These are phyloP conservation scores for Solen grandis DNA, from an alignment of 1,140 invertebrate genomes.

Conservation along the genomic window DNA sequence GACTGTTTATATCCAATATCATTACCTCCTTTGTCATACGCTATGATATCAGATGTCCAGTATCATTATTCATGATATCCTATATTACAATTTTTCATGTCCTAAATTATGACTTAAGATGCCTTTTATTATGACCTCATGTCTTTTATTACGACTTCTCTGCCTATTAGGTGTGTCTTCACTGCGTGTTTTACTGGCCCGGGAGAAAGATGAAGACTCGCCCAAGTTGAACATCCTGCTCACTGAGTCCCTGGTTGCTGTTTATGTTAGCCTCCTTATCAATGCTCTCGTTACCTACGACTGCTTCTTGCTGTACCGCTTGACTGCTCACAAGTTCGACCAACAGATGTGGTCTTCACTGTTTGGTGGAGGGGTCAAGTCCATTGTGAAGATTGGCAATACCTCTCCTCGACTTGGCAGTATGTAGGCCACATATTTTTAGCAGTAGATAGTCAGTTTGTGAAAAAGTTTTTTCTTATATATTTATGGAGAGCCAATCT, in stretches of 20 bases:
- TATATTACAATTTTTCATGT: too few relatives aligned
- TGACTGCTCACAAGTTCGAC: slow-evolving; percentile 92
- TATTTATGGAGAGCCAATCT: too few relatives aligned
- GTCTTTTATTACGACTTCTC: not conserved
- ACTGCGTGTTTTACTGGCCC: slow-evolving; percentile 91
- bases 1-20: too few relatives aligned
- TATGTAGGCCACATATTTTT: slow-evolving; percentile 7
- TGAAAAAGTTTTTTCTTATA: too few relatives aligned
- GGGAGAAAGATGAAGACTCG: slow-evolving; percentile 98
- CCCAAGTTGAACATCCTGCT: slow-evolving; percentile 95
- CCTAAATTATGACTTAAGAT: too few relatives aligned
- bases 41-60: too few relatives aligned
- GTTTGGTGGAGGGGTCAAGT: slow-evolving; percentile 97
- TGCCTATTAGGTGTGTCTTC: slow-evolving; percentile 89
- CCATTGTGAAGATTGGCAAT: slow-evolving; percentile 82
- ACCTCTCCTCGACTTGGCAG: slow-evolving; percentile 22
- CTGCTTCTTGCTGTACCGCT: slow-evolving; percentile 92
- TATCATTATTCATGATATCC: too few relatives aligned
- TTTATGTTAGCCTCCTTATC: slow-evolving; percentile 94
- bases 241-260: slow-evolving; percentile 95
- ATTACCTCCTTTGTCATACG: too few relatives aligned
- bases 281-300: slow-evolving; percentile 97
- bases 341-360: slow-evolving; percentile 91
- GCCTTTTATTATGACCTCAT: too few relatives aligned
- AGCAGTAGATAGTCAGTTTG: too few relatives aligned